A percentile compares a stretch with the other conserved stretches of the same genome.
phyloP scores from a whole-genome alignment of 2,113 vertebrate genomes.

The Camelus dromedarius region DNA sequence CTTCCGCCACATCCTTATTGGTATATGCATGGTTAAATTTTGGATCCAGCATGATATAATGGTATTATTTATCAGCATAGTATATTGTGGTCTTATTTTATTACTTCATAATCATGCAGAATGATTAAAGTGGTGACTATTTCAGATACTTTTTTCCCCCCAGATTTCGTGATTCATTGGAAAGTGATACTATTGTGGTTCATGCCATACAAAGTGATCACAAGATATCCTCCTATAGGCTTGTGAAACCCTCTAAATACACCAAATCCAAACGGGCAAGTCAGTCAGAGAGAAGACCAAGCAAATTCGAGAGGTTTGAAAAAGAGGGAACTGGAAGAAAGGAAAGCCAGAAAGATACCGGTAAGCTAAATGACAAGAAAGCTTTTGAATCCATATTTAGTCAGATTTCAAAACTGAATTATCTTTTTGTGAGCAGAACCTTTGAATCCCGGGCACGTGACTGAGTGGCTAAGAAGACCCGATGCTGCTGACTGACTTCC shows the following conservation, averaged over 20 bases:
- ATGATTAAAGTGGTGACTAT: not conserved
- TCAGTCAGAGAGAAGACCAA: slow-evolving; percentile 48
- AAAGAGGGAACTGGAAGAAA: slow-evolving; percentile 63
- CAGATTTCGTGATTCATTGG: slow-evolving; percentile 90
- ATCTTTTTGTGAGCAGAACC: slow-evolving; percentile 8
- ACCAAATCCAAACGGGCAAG: slow-evolving; percentile 56
- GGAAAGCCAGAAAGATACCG: slow-evolving; percentile 73
- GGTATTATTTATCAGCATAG: not conserved
- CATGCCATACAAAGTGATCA: slow-evolving; percentile 90
- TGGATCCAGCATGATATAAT: not conserved
- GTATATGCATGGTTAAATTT: slow-evolving; percentile 10
- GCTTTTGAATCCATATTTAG: not conserved
- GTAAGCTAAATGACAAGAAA: slow-evolving; percentile 65
- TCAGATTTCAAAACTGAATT: not conserved
- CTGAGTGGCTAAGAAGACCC: not conserved
- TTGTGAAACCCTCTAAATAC: slow-evolving; percentile 82
- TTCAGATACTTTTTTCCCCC: slow-evolving; percentile 45
- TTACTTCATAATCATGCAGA: not conserved
- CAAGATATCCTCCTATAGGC: slow-evolving; percentile 91
- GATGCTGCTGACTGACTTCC: not conserved
- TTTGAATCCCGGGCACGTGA: not conserved
- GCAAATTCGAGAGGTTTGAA: slow-evolving; percentile 71
- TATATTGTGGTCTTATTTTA: not conserved
- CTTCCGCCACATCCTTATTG: not conserved
- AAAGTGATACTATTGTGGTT: slow-evolving; percentile 88